Conservation (phyloP, 2,888 invertebrate species). For the Thera britannica region DNA sequence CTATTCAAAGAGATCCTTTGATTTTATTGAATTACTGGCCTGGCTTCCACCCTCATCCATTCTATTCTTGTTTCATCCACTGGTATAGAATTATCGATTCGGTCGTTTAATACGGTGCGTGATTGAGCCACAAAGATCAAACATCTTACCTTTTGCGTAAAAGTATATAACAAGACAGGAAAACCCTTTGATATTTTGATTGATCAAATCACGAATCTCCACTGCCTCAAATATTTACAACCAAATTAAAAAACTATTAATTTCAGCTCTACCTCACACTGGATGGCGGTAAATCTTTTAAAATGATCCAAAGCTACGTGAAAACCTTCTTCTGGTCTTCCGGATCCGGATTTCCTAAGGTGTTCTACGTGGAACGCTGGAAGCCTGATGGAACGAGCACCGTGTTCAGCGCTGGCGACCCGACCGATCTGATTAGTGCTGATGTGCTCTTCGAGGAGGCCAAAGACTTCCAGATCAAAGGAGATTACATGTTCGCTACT, state of each 20-base stretch:
- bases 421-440: conserved; percentile 79
- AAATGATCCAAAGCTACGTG: conserved; percentile 88
- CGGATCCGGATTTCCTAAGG: conserved; percentile 72
- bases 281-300: conserved; percentile 91
- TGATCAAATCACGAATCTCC: too few relatives aligned
- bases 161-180: too few relatives aligned
- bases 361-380: conserved; percentile 89
- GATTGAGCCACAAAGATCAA: too few relatives aligned
- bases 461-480: conserved; percentile 92
- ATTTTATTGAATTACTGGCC: too few relatives aligned
- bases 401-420: conserved; percentile 87
- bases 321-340: conserved; percentile 91
- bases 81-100: too few relatives aligned
- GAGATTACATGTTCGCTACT: conserved; percentile 94
- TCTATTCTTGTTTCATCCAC: too few relatives aligned
- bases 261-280: conserved; percentile 89
- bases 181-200: too few relatives aligned
- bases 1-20: too few relatives aligned
- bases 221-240: background rate
- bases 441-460: conserved; percentile 87
- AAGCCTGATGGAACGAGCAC: conserved; percentile 86
- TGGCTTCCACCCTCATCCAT: too few relatives aligned
- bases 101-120: too few relatives aligned
- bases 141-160: too few relatives aligned
- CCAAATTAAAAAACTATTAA: background rate